Base-by-base conservation (phyloP, 2,113 vertebrate genomes). In the Mustela nigripes region DNA sequence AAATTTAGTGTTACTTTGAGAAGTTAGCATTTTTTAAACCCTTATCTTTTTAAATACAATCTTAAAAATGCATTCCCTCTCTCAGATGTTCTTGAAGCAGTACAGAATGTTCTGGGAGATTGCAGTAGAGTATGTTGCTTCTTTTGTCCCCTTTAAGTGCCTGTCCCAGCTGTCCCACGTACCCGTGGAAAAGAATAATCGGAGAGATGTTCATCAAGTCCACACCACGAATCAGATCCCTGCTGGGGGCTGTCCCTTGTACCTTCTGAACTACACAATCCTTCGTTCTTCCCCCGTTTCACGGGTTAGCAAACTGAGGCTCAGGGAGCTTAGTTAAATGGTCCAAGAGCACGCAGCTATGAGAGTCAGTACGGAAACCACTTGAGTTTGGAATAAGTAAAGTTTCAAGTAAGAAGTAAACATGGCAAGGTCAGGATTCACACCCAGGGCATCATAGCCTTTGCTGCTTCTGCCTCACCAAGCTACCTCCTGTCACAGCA, bases 1-100 rank as follows among this genome's bases (percentile, higher is more conserved):
- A 95, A 58, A 39, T 65, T 80, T 19, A 79, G 15, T 89, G 84
- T 53, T 85, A 58, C 80, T 78, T 82, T 82, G 89, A 94, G 89
- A 89, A 91, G 69, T 92, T 74, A 50, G 28, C 28, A 7, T 65
- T 91, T 85, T 76, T 62, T 69, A 80, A 65, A 11, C 48, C 82
- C 50, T 97, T 78, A 73, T 82, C 71, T 93, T 31, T 67, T 89
- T 63, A n/a, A 88, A 79, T 69, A 12, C 15, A 71, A 21, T 63
- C 83, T 96, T 53, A 21, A 26, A 83, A 87, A 62, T 36, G 31
- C 60, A 28, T 81, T 85, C 86, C 63, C 63, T 92, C 56, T 58
- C 48, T 87, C 69, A n/a, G 42, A 62, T 89, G 90, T 45, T 89
- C 65, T 48, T 85, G 73, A 0, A 26, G 62, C 53, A 7, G 19